Percentiles rank a stretch among this genome's conserved stretches.
Conservation (phyloP, 2,797 vertebrate species). For the Paramormyrops hopkinsi region DNA sequence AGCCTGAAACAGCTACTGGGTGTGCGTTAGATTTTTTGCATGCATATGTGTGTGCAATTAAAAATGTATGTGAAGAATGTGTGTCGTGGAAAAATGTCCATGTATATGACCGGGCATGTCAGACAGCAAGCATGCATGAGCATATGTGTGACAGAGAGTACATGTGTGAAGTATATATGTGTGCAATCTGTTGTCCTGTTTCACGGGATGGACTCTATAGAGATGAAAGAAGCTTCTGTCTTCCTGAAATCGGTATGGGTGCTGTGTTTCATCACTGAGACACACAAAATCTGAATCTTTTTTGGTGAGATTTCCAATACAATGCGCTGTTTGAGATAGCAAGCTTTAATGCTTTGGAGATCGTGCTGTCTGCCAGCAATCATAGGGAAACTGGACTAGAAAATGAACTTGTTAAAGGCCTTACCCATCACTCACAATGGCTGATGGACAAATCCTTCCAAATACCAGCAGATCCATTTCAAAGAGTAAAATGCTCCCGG, state of each 20-base stretch:
- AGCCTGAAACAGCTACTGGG: not conserved
- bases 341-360: constrained; percentile 43
- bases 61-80: not conserved
- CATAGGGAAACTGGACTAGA: constrained; percentile 46
- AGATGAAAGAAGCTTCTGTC: not conserved
- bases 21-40: not conserved
- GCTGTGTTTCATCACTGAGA: constrained; percentile 36
- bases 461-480: constrained; percentile 42
- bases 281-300: constrained; percentile 37
- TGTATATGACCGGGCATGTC: not conserved
- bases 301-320: constrained; percentile 36
- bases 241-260: constrained; percentile 32
- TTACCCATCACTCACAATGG: constrained; percentile 47
- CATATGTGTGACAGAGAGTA: not conserved
- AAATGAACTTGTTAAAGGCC: constrained; percentile 56
- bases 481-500: constrained; percentile 31
- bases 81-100: not conserved
- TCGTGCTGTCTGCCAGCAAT: constrained; percentile 42
- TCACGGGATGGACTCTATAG: not conserved
- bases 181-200: not conserved
- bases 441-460: constrained; percentile 51
- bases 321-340: constrained; percentile 38
- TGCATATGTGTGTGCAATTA: not conserved
- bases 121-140: not conserved
- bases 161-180: not conserved